phyloP scores from a whole-genome alignment of 1,140 invertebrate species.

The Metaphire vulgaris region DNA sequence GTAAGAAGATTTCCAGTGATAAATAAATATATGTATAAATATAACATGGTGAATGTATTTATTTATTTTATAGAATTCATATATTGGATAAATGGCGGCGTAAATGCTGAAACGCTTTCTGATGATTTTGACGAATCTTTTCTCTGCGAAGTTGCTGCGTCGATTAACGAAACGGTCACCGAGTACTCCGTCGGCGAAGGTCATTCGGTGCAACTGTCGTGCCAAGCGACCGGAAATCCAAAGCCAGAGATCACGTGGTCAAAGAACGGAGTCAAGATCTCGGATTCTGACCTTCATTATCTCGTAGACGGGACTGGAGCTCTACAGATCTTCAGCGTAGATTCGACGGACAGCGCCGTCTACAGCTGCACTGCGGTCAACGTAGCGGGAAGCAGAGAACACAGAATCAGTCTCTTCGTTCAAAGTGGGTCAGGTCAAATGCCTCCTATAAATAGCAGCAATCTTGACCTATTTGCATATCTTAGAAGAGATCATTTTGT shows the following conservation, averaged over 20 bases:
- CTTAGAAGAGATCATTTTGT: too few species aligned
- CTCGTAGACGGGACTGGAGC: slow-evolving; percentile 47
- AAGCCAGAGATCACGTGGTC: slow-evolving; percentile 44
- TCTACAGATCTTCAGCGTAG: slow-evolving; percentile 51
- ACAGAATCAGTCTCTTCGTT: slow-evolving; percentile 36
- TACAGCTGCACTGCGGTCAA: slow-evolving; percentile 49
- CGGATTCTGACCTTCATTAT: slow-evolving; percentile 44
- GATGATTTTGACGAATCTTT: too few species aligned
- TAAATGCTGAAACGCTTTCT: too few species aligned
- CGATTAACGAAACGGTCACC: slow-evolving; percentile 34
- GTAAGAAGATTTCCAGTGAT: too few species aligned
- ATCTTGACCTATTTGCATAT: too few species aligned
- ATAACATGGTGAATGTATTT: too few species aligned
- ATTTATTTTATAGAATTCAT: too few species aligned
- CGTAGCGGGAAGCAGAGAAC: slow-evolving; percentile 39
- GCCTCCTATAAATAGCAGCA: too few species aligned
- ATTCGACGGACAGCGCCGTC: slow-evolving; percentile 44
- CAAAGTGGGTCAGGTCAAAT: slow-evolving; percentile 39
- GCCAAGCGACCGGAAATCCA: slow-evolving; percentile 50
- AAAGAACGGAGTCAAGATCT: slow-evolving; percentile 46
- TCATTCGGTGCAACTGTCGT: slow-evolving; percentile 44
- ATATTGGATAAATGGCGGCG: too few species aligned
- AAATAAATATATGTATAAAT: too few species aligned
- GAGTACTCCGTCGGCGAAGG: slow-evolving; percentile 41
- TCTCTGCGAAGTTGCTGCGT: slow-evolving; percentile 43